phyloP scores from a whole-genome alignment of 64 coral and sea anemone genomes.

The Pachyseris speciosa region DNA sequence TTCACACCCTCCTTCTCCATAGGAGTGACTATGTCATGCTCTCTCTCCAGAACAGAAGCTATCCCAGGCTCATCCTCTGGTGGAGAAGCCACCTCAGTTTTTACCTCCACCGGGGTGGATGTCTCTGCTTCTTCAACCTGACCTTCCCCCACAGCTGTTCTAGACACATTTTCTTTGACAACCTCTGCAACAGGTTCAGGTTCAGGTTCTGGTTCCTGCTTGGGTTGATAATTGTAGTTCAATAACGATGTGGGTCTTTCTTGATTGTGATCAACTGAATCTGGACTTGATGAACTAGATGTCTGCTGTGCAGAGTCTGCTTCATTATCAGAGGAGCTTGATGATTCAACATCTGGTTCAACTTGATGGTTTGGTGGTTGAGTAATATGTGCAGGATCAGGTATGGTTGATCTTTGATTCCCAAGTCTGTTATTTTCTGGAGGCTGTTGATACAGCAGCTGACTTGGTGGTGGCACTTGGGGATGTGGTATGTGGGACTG shows the following conservation, averaged over 20 bases:
- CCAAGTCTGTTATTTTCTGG: background rate
- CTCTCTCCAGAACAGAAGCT: background rate
- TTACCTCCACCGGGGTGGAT: no score
- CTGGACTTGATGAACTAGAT: constrained; percentile 30
- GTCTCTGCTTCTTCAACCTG: background rate
- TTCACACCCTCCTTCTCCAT: background rate
- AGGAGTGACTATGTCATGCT: background rate
- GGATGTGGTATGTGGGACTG: background rate
- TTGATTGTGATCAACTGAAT: background rate
- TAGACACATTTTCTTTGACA: background rate
- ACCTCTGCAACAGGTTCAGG: background rate
- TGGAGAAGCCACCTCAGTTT: background rate
- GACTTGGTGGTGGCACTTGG: background rate
- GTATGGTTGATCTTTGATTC: background rate
- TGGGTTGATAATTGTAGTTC: background rate
- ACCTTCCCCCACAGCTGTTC: background rate
- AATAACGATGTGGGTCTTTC: background rate
- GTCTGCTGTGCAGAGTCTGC: constrained; percentile 12
- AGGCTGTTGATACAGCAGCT: constrained; percentile 16
- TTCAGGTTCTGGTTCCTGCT: background rate
- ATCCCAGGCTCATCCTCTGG: background rate
- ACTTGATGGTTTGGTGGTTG: background rate
- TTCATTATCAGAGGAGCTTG: constrained; percentile 29
- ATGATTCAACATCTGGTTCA: constrained; percentile 16
- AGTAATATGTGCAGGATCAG: background rate